Percentiles rank a stretch among this genome's conserved stretches.
Conservation (phyloP, 2,888 invertebrate genomes). For the Cephus spinipes region DNA sequence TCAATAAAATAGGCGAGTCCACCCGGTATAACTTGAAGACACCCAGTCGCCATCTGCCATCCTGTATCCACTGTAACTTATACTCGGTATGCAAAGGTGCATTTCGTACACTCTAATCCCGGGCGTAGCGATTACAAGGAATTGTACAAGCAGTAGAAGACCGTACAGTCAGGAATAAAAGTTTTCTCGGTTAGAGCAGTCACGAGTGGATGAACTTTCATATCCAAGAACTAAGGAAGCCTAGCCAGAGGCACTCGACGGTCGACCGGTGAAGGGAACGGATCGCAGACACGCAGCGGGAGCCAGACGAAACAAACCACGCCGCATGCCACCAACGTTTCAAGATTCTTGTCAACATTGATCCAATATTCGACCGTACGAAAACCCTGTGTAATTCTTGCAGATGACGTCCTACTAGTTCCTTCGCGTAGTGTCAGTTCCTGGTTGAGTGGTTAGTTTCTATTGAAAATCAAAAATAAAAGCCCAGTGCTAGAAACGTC, state of each 20-base stretch:
- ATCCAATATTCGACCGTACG: background rate
- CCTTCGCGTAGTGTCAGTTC: background rate
- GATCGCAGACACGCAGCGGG: slow-evolving; percentile 37
- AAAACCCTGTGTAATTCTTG: background rate
- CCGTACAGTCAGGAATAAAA: slow-evolving; percentile 3
- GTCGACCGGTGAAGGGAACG: slow-evolving; percentile 62
- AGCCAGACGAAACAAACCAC: background rate
- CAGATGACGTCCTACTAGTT: background rate
- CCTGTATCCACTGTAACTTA: background rate
- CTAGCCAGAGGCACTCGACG: slow-evolving; percentile 49
- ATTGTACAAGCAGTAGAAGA: background rate
- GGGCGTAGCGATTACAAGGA: slow-evolving; percentile 4
- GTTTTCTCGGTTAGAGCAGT: background rate
- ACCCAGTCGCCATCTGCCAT: background rate
- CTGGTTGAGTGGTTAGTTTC: background rate
- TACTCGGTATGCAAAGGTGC: slow-evolving; percentile 9
- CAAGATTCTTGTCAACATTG: background rate
- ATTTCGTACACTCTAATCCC: slow-evolving; percentile 4
- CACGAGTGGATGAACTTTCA: slow-evolving; percentile 45
- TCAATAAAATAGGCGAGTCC: background rate
- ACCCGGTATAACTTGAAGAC: background rate
- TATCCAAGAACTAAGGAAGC: slow-evolving; percentile 45
- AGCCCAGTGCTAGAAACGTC: background rate
- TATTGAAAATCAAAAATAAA: background rate
- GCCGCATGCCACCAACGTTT: background rate